Base-by-base conservation (phyloP, 2,797 vertebrate genomes). In the Thalassophryne amazonica region DNA sequence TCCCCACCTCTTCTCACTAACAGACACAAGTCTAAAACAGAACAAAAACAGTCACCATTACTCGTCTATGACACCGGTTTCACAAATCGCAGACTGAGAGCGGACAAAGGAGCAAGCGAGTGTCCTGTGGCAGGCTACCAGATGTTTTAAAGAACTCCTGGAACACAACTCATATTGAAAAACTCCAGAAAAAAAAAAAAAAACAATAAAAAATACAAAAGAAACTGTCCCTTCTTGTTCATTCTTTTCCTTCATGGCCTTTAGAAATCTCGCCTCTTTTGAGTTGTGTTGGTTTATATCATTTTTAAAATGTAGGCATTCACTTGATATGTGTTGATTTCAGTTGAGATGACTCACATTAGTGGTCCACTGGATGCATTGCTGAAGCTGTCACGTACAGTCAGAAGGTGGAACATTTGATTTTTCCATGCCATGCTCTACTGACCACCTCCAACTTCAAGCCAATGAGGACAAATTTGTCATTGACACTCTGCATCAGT, bases 241-340 rank as follows among this genome's bases (percentile, higher is more conserved):
- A n/a, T n/a, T 60, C 20, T 60, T 55, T 50, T 71, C 39, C 38
- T 57, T 57, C 59, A 50, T 62, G 10, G 2, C 55, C 51, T 70
- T 83, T 80, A 89, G 68, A 86, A 88, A 86, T 87, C 82, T 84
- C 79, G 73, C 85, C 55, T 73, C 36, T 42, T 85, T 83, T 61
- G 64, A 69, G 60, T 55, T 59, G 61, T 64, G 74, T 66, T 64
- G 39, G 71, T 71, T 46, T 42, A 61, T 68, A 57, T 62, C 11
- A 32, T 19, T 46, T 72, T 62, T 69, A 50, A 70, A 63, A 48
- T 63, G 18, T 76, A 85, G 80, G 87, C 87, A 83, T 89, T 89
- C 58, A 7, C 63, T 86, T 92, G 89, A 92, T 91, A 91, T 92
- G 91, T 91, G 85, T 89, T 75, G 78, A 79, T 80, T 77, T 80